These are phyloP conservation scores for Hydra vulgaris DNA, from an alignment of 30 jellyfish, hydroid and myxozoan genomes.

Conservation along the genomic window DNA sequence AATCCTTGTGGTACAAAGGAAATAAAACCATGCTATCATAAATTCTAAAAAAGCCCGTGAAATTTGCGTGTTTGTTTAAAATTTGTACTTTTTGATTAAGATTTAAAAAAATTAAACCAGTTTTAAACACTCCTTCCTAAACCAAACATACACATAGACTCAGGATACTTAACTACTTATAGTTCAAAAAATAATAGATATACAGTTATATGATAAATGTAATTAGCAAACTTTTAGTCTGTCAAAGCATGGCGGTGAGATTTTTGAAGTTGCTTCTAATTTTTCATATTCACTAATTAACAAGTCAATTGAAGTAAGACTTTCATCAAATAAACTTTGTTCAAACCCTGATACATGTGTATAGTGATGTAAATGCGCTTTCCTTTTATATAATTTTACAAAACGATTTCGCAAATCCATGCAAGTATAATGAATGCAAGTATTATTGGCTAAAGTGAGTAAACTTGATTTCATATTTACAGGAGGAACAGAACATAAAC, in stretches of 20 bases:
- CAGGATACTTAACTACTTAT: no score
- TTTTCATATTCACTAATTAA: constrained; percentile 53
- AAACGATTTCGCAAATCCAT: constrained; percentile 51
- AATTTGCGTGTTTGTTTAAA: no score
- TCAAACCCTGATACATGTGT: constrained; percentile 63
- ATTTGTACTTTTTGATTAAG: no score
- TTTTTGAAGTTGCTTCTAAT: constrained; percentile 15
- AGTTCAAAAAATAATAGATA: not conserved
- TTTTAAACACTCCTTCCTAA: no score
- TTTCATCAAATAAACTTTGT: constrained; percentile 33
- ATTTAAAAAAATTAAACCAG: no score
- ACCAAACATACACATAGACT: not conserved
- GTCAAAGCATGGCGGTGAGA: constrained; percentile 7
- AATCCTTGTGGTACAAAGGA: no score
- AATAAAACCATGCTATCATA: no score
- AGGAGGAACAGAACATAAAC: constrained; percentile 86
- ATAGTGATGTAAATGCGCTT: constrained; percentile 89
- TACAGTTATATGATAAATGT: not conserved
- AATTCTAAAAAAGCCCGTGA: no score
- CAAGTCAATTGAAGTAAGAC: constrained; percentile 58
- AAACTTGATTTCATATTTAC: constrained; percentile 50
- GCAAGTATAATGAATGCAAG: constrained; percentile 58
- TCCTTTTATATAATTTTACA: constrained; percentile 65
- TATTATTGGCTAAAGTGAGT: constrained; percentile 66
- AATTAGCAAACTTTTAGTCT: constrained; percentile 11